phyloP scores from a whole-genome alignment of 2,888 invertebrate genomes.

The Mythimna loreyi region DNA sequence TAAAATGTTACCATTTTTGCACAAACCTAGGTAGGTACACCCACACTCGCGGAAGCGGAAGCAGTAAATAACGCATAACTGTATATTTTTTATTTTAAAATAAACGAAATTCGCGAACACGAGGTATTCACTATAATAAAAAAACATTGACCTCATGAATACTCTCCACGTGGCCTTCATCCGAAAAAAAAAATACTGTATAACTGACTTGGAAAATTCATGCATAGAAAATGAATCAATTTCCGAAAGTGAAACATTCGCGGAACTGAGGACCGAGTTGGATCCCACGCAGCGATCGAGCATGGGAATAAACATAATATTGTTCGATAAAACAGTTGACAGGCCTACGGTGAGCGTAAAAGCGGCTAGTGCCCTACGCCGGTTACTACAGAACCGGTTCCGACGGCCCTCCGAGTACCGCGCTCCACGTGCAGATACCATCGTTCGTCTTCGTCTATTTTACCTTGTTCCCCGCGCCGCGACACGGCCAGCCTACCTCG shows the following conservation, averaged over 20 bases:
- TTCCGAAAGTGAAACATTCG: conserved; percentile 9
- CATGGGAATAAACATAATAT: conserved; percentile 58
- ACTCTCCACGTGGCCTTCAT: neutral
- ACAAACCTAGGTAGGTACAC: conserved; percentile 38
- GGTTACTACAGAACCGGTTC: conserved; percentile 86
- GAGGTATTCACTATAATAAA: neutral
- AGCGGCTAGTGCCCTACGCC: conserved; percentile 82
- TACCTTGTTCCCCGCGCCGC: conserved; percentile 69
- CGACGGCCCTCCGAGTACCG: conserved; percentile 71
- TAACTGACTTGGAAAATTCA: neutral
- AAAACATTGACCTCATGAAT: conserved; percentile 19
- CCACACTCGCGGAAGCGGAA: conserved; percentile 44
- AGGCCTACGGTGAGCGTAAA: conserved; percentile 70
- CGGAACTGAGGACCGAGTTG: conserved; percentile 19
- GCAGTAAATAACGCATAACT: conserved; percentile 40
- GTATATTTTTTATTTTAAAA: conserved; percentile 21
- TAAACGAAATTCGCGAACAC: conserved; percentile 24
- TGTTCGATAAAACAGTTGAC: conserved; percentile 73
- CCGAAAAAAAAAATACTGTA: neutral
- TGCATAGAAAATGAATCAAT: neutral
- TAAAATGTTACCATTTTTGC: conserved; percentile 39
- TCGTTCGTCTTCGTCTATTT: conserved; percentile 88
- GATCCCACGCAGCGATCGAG: conserved; percentile 28
- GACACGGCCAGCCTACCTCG: conserved; percentile 57
- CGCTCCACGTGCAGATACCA: conserved; percentile 84